Evolutionary conservation across 2,113 vertebrate genomes (phyloP), one percentile per base, ranked within the genome.

Genomic region (Megaceryle maxima): DNA sequence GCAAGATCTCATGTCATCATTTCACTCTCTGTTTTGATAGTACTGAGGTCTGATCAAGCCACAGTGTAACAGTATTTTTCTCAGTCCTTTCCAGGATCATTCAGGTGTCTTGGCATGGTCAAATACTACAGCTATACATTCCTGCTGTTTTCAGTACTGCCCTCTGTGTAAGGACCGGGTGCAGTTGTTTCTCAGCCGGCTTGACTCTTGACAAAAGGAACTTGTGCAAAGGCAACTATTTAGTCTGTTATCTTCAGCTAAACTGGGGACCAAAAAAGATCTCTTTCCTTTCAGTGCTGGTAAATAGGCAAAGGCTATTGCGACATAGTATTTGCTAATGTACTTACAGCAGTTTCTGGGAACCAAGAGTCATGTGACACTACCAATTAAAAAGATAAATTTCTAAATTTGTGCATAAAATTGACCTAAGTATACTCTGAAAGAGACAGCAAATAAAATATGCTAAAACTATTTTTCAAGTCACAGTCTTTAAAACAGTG

Each of bases 361-460:
- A 96, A 92, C 46, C 2, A 67, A 29, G 1, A 88, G n/a, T 48
- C 48, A 43, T 16, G 56, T 4, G 6, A 89, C 16, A 79, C 70
- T 80, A 64, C 48, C 53, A 87, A 62, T 59, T 94, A 60, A 86
- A 93, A 74, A 79, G 35, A 84, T 31, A 70, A 6, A 60, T 75
- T 94, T 88, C 60, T 75, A 68, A 63, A 81, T 82, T 55, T 68
- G 44, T 87, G 29, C 66, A 84, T 62, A 64, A 85, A 82, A 83
- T 83, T 73, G 51, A 85, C 69, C 35, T 31, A 60, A 84, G 53
- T 56, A 68, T 57, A 53, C 18, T 62, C 77, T 31, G 48, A 87
- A 87, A 88, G 48, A 48, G 78, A 9, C 66, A 87, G 39, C 66
- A 94, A 94, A 83, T 82, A 69, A 73, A 84, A 89, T 33, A 87